A percentile compares a stretch with the other conserved stretches of the same genome.
Evolutionary conservation across 53 echinoderm and acorn worm genomes (phyloP).

Genomic region (Holothuria scabra): DNA sequence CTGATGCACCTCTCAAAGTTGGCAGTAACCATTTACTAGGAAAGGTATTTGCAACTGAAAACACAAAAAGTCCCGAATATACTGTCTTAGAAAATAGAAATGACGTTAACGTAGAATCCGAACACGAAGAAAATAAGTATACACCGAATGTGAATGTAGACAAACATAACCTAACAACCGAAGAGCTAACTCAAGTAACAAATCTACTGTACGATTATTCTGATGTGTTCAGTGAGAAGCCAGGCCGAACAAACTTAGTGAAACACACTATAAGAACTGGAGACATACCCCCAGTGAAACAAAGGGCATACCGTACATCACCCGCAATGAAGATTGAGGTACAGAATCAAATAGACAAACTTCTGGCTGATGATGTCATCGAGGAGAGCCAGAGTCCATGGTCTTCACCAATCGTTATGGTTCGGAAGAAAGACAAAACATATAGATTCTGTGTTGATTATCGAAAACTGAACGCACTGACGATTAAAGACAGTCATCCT

Average conservation of each 20-base stretch:
- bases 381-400: conserved; percentile 57
- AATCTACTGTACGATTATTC: background rate
- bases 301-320: conserved; percentile 68
- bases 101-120: background rate
- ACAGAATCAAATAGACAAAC: conserved; percentile 35
- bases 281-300: conserved; percentile 52
- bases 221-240: conserved; percentile 25
- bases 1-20: background rate
- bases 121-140: background rate
- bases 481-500: conserved; percentile 45
- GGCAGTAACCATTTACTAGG: background rate
- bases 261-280: conserved; percentile 48
- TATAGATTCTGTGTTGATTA: conserved; percentile 50
- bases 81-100: background rate
- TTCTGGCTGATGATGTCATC: conserved; percentile 24
- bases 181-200: background rate
- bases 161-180: background rate
- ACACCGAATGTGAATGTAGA: background rate
- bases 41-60: background rate
- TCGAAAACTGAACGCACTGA: conserved; percentile 35
- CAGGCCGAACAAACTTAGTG: conserved; percentile 47
- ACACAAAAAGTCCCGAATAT: too few relatives aligned
- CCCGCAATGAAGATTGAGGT: conserved; percentile 47
- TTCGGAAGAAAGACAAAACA: conserved; percentile 54
- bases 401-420: conserved; percentile 56